These are phyloP conservation scores for Diogma glabrata DNA, from an alignment of 2,888 invertebrate genomes.

Conservation along the genomic window DNA sequence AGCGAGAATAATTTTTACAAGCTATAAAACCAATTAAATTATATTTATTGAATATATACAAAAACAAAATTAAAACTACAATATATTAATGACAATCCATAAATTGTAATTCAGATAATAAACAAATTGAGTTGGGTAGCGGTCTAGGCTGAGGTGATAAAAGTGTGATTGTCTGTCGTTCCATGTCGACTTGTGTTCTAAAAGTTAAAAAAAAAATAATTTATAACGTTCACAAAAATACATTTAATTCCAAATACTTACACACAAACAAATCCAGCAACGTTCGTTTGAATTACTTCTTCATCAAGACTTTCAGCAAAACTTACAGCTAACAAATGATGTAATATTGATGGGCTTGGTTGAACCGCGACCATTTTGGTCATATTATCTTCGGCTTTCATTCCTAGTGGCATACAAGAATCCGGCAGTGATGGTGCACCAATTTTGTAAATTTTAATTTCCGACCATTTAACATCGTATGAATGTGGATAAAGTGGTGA, in stretches of 20 bases:
- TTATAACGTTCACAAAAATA: conserved; percentile 6
- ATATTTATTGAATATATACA: neutral
- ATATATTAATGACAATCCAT: conserved; percentile 86
- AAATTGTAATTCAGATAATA: conserved; percentile 86
- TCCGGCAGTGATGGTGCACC: conserved; percentile 88
- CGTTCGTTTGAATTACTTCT: conserved; percentile 75
- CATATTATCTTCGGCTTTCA: conserved; percentile 76
- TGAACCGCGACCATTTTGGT: conserved; percentile 77
- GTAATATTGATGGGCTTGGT: conserved; percentile 63
- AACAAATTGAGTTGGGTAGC: conserved; percentile 72
- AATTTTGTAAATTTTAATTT: conserved; percentile 85
- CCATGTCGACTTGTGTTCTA: conserved; percentile 83
- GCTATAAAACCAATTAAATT: too few species aligned
- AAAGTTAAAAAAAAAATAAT: conserved; percentile 23
- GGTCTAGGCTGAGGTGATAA: conserved; percentile 91
- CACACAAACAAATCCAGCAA: conserved; percentile 87
- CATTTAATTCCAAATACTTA: conserved; percentile 44
- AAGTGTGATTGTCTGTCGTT: conserved; percentile 75
- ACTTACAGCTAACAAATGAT: conserved; percentile 82
- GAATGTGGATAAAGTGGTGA: conserved; percentile 84
- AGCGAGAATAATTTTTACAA: too few species aligned
- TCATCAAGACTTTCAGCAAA: conserved; percentile 74
- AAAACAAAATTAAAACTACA: neutral
- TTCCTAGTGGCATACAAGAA: conserved; percentile 93
- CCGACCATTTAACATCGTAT: conserved; percentile 84